These are phyloP conservation scores for Tragelaphus buxtoni DNA, from an alignment of 2,113 vertebrate genomes.

Conservation along the genomic window DNA sequence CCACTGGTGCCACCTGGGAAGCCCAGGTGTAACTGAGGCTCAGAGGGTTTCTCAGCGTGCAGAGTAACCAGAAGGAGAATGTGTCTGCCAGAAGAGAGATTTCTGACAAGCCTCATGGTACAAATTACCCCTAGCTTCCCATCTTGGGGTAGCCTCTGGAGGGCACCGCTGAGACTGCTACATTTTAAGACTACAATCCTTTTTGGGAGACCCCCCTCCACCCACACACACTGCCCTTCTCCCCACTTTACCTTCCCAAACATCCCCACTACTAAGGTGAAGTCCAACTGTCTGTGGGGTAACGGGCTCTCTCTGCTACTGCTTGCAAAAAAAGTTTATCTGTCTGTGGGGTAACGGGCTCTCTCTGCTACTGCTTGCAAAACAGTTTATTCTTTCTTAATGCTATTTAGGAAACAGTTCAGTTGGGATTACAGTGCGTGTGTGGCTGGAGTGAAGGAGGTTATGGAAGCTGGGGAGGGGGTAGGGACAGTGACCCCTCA, in stretches of 20 bases:
- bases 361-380: slow-evolving; percentile 41
- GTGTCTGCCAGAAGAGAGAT: not conserved
- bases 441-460: not conserved
- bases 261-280: not conserved
- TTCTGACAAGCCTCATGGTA: not conserved
- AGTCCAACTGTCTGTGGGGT: slow-evolving; percentile 47
- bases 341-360: not conserved
- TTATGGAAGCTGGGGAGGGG: not conserved
- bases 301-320: slow-evolving; percentile 24
- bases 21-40: not conserved
- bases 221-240: not conserved
- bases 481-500: not conserved
- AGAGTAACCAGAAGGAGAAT: not conserved
- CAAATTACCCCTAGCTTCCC: not conserved
- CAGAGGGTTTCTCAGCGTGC: not conserved
- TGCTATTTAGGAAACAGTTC: slow-evolving; percentile 29
- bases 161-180: not conserved
- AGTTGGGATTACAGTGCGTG: slow-evolving; percentile 51
- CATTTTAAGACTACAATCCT: not conserved
- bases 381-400: slow-evolving; percentile 31
- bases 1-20: not conserved
- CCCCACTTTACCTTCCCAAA: not conserved
- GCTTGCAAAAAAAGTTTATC: slow-evolving; percentile 50
- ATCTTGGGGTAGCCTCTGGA: not conserved
- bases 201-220: not conserved